These are phyloP conservation scores for Oscheius sp. DNA, from an alignment of 2,888 invertebrate genomes.

Conservation along the genomic window DNA sequence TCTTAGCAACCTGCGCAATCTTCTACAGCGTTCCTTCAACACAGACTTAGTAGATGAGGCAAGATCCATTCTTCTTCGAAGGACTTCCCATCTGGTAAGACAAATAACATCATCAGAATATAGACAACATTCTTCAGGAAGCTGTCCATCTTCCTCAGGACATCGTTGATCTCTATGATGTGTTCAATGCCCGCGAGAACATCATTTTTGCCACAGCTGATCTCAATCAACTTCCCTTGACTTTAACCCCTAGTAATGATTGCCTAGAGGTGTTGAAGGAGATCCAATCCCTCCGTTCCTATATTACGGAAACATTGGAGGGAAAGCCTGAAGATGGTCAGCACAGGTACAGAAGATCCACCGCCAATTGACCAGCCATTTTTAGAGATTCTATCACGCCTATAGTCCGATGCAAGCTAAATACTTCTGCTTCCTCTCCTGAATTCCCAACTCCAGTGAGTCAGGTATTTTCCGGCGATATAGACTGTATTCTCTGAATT, in stretches of 20 bases:
- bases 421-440: conserved; percentile 32
- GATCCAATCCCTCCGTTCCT: conserved; percentile 17
- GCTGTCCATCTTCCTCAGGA: conserved; percentile 30
- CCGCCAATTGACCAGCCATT: neutral
- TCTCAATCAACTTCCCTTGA: conserved; percentile 53
- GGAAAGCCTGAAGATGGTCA: conserved; percentile 34
- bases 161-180: conserved; percentile 34
- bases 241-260: conserved; percentile 13
- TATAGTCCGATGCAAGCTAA: conserved; percentile 25
- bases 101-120: neutral
- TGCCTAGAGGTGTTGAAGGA: conserved; percentile 25
- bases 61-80: conserved; percentile 5
- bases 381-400: conserved; percentile 30
- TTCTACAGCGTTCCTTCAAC: conserved; percentile 13
- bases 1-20: neutral
- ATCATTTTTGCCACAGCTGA: conserved; percentile 64
- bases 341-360: neutral
- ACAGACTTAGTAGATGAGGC: neutral
- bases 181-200: conserved; percentile 19
- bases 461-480: neutral
- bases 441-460: conserved; percentile 30
- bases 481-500: neutral
- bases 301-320: conserved; percentile 27
- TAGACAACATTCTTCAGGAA: conserved; percentile 3
- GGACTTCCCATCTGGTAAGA: conserved; percentile 16